Conservation (phyloP, 1,140 invertebrate genomes). For the Sycobia sp. region DNA sequence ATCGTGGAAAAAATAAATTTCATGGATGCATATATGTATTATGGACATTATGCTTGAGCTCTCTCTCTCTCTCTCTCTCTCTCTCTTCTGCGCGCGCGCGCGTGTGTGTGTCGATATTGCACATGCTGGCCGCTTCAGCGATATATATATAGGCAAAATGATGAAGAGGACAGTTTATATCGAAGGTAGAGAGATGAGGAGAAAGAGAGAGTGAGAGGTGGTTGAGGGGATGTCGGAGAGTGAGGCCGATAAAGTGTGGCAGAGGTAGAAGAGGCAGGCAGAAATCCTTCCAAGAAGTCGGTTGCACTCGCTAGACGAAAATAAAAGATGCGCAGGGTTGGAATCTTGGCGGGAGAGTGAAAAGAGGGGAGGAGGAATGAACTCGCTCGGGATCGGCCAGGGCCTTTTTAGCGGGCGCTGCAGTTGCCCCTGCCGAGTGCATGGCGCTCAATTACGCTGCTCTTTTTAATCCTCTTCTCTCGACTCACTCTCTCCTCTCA, state of each 20-base stretch:
- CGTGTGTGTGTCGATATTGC: constrained; percentile 22
- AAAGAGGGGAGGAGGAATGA: too few relatives aligned
- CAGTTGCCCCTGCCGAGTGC: not conserved
- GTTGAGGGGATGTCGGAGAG: not conserved
- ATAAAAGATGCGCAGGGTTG: constrained; percentile 19
- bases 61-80: too few relatives aligned
- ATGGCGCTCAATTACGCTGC: constrained; percentile 18
- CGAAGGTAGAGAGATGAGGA: too few relatives aligned
- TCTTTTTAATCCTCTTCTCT: constrained; percentile 15
- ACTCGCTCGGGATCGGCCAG: not conserved
- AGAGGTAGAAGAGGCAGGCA: constrained; percentile 7
- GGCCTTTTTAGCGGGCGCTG: not conserved
- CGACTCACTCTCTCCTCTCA: too few relatives aligned
- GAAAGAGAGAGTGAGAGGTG: too few relatives aligned
- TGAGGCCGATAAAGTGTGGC: not conserved
- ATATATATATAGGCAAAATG: constrained; percentile 6
- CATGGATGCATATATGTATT: too few relatives aligned
- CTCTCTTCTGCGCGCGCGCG: too few relatives aligned
- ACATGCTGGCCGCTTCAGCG: not conserved
- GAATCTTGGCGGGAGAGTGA: constrained; percentile 12
- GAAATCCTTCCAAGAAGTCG: constrained; percentile 26
- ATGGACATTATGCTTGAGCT: too few relatives aligned
- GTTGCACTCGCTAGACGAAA: constrained; percentile 21
- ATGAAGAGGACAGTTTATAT: constrained; percentile 1
- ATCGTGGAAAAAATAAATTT: too few relatives aligned